Base-by-base conservation (phyloP, 2,888 invertebrate species). In the Scaptomyza parva region DNA sequence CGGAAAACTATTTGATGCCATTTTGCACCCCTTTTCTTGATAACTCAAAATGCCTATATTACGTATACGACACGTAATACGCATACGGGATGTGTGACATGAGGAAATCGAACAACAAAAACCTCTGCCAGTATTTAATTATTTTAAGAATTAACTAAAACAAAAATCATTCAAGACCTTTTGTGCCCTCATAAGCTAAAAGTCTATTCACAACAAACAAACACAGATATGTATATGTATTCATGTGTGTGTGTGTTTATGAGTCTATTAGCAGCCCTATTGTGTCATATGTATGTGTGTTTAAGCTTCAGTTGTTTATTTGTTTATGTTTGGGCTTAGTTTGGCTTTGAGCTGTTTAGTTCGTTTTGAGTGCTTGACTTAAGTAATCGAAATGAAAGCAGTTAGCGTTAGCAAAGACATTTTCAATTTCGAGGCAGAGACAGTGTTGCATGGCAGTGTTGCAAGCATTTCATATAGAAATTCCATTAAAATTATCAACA, bases 401-500 rank as follows among this genome's bases (percentile, higher is more conserved):
- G 51, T 68, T 61, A n/a, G n/a, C n/a, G 52, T 2, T 24, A 5
- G 39, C 14, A 39, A 18, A n/a, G n/a, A n/a, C n/a, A n/a, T n/a
- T 3, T 26, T 40, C 26, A 20, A 40, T 43, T 43, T 17, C 26
- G 8, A 2, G 24, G 24, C n/a, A 18, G 4, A n/a, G 28, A 11
- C 7, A 35, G 1, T 24, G 6, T 17, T 28, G 48, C n/a, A 26
- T 30, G 28, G 5, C 22, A 18, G 47, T 26, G 17, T 11, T 37
- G 37, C 52, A 59, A 71, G 67, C 69, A 70, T 75, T 65, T 64
- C 75, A 85, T 81, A 70, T 61, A 66, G 48, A 78, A 78, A 81
- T 82, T 86, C 78, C 78, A 84, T 81, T 81, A 72, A 75, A 82
- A 86, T 82, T 85, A 86, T 81, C 72, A 78, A 78, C 78, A 86